phyloP scores from a whole-genome alignment of 2,888 invertebrate species.

The Pharmacophagus antenor region DNA sequence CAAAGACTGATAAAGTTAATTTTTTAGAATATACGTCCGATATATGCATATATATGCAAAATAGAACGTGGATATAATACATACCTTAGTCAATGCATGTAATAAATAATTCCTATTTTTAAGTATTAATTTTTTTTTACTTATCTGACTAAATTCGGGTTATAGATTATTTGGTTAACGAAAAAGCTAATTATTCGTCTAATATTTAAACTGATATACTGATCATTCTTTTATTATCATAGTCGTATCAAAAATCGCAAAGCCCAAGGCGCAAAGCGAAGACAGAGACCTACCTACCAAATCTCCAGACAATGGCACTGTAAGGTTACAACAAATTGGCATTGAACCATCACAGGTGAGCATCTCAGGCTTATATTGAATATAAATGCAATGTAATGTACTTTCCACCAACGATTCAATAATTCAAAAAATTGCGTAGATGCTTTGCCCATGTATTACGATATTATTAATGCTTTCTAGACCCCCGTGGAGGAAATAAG shows the following conservation, averaged over 20 bases:
- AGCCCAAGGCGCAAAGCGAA: constrained; percentile 75
- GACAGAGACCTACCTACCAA: constrained; percentile 66
- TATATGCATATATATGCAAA: too few species aligned
- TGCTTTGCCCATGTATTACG: not conserved
- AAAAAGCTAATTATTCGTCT: not conserved
- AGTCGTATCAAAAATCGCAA: constrained; percentile 74
- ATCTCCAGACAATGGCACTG: constrained; percentile 60
- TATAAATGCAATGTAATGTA: too few species aligned
- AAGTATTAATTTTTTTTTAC: too few species aligned
- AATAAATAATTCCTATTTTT: too few species aligned
- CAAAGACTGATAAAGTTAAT: too few species aligned
- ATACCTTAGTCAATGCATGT: too few species aligned
- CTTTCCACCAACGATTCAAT: too few species aligned
- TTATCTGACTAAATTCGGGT: too few species aligned
- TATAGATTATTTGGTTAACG: too few species aligned
- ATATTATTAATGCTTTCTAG: constrained; percentile 39
- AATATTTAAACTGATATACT: not conserved
- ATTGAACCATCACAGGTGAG: constrained; percentile 70
- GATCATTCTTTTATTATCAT: constrained; percentile 31
- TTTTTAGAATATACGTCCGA: too few species aligned
- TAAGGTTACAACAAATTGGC: constrained; percentile 75
- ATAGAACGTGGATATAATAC: too few species aligned
- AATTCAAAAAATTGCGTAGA: too few species aligned
- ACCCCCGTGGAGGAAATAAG: constrained; percentile 44
- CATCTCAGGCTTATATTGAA: not conserved